Base-by-base conservation (phyloP, 2,113 vertebrate genomes). In the Gracilinanus agilis region DNA sequence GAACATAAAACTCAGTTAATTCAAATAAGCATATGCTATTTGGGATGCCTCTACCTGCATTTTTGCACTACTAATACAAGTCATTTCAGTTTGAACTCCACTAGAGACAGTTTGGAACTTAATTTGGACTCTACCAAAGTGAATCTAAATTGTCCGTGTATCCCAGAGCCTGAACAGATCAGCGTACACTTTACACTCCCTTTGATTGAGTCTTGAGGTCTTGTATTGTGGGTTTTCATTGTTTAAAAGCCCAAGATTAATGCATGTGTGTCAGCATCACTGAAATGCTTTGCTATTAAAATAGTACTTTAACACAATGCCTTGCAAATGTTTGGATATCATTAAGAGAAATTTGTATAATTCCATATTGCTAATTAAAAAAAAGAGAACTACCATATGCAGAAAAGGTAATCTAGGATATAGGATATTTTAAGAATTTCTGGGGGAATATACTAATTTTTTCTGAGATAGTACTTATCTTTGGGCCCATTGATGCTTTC, bases 1-100 rank as follows among this genome's bases (percentile, higher is more conserved):
- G 98, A 99, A 88, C 98, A 99, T 95, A 99, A 99, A 98, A 97
- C 67, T 58, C 56, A 97, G 98, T 98, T 98, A 97, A 97, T 91
- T 97, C 11, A 97, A 97, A 27, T 54, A 49, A 97, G 89, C 10
- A n/a, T 44, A 24, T 96, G 56, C 88, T 95, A 90, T 88, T 88
- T 89, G 49, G 93, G 88, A 93, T 88, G 0, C n/a, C 55, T 94
- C 55, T 88, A 53, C 95, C 92, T 95, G 23, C 61, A 75, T 93
- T 49, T 12, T 54, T n/a, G 13, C 3, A 44, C 0, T 24, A 90
- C 54, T 83, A 75, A 92, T 44, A 94, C 44, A 96, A 93, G 90
- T 92, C 88, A 25, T 40, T 93, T 96, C 96, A 95, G 7, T 55
- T 93, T 95, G 44, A 61, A 0, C 92, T 91, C 67, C 89, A 92